A percentile compares a stretch with the other conserved stretches of the same genome.
Conservation (phyloP, 1,140 invertebrate species). For the Caenorhabditis elegans region WBcel235 BX284602.5:11816001-11816500, state of each 20-base stretch:
- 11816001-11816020: constrained; percentile 3
- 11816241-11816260: constrained; percentile 92
- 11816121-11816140: constrained; percentile 98
- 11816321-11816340: constrained; percentile 44
- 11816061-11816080: constrained; percentile 91
- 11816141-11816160: constrained; percentile 68
- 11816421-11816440: constrained; percentile 56
- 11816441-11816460: neutral
- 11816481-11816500: neutral
- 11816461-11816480: neutral
- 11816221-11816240: constrained; percentile 94
- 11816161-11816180: constrained; percentile 78
- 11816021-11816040: neutral
- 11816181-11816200: constrained; percentile 96
- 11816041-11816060: constrained; percentile 66
- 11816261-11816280: constrained; percentile 87
- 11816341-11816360: constrained; percentile 57
- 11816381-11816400: constrained; percentile 57
- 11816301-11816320: constrained; percentile 68
- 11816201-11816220: constrained; percentile 84
- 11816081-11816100: constrained; percentile 90
- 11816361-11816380: constrained; percentile 62
- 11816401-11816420: constrained; percentile 55
- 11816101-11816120: constrained; percentile 98
- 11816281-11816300: constrained; percentile 98